phyloP scores from a whole-genome alignment of 2,113 vertebrate genomes.

The Rissa tridactyla region DNA sequence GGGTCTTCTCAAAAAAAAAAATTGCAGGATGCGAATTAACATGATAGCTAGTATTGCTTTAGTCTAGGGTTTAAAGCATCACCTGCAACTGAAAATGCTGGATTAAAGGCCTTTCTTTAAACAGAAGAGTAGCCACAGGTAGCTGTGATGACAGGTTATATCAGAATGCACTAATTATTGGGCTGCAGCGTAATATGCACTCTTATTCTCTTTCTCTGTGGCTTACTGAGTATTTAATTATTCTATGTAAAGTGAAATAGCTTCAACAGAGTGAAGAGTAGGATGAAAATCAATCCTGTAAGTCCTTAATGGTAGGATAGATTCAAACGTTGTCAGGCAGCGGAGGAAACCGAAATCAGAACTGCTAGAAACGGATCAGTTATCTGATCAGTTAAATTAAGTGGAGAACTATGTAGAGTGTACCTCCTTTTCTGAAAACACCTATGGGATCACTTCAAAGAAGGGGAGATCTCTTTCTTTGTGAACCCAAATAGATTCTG shows the following conservation, averaged over 20 bases:
- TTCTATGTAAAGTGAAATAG: constrained; percentile 31
- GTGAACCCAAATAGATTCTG: not conserved
- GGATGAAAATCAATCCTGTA: constrained; percentile 39
- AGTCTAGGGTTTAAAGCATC: not conserved
- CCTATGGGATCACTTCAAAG: not conserved
- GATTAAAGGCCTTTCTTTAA: not conserved
- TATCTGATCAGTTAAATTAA: not conserved
- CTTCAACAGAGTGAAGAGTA: not conserved
- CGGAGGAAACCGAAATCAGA: constrained; percentile 9
- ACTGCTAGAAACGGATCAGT: not conserved
- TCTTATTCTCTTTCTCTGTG: constrained; percentile 18
- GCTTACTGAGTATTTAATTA: constrained; percentile 24
- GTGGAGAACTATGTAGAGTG: not conserved
- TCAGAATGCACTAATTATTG: not conserved
- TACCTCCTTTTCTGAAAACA: not conserved
- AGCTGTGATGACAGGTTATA: constrained; percentile 4
- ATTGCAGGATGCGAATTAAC: not conserved
- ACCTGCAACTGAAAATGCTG: not conserved
- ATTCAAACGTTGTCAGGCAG: constrained; percentile 13
- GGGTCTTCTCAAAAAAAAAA: not conserved
- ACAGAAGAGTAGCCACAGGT: not conserved
- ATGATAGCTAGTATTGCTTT: not conserved
- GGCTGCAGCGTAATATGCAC: constrained; percentile 4
- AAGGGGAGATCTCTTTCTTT: not conserved
- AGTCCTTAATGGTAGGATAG: constrained; percentile 20